Percentiles rank a stretch among this genome's conserved stretches.
Conservation (phyloP, 2,797 vertebrate genomes). For the Delichon dasypus region DNA sequence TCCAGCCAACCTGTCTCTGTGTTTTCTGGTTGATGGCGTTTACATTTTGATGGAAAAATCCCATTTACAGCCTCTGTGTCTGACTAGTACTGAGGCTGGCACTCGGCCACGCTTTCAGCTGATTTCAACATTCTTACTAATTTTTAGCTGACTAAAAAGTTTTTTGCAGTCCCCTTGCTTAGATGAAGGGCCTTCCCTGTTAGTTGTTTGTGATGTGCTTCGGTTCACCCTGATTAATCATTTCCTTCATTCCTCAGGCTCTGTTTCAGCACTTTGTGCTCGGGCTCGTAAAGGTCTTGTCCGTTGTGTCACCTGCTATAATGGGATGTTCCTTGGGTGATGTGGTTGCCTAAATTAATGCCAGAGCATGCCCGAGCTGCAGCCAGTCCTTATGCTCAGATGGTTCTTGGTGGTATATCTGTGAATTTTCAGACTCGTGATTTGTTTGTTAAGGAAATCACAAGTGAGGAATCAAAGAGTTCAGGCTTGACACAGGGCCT, state of each 20-base stretch:
- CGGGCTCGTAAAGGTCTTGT: background rate
- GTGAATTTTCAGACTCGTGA: fast-evolving
- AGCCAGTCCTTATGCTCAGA: background rate
- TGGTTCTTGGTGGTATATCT: background rate
- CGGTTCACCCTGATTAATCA: background rate
- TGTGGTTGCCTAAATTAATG: background rate
- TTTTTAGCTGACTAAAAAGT: background rate
- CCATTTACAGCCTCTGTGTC: fast-evolving
- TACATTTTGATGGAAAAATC: background rate
- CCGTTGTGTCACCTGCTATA: background rate
- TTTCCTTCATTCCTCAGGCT: constrained; percentile 28
- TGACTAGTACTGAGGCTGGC: fast-evolving
- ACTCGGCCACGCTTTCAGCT: background rate
- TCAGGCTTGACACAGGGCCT: background rate
- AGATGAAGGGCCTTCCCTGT: too few relatives aligned
- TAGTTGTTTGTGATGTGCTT: background rate
- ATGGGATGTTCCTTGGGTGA: background rate
- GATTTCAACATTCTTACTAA: background rate
- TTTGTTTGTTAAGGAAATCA: background rate
- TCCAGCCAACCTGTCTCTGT: fast-evolving
- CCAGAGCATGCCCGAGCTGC: background rate
- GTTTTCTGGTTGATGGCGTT: background rate
- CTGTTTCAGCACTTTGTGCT: background rate
- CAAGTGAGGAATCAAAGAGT: background rate
- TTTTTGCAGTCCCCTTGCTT: background rate